A percentile compares a stretch with the other conserved stretches of the same genome.
These are phyloP conservation scores for Eupeodes luniger DNA, from an alignment of 2,888 invertebrate genomes.

Conservation along the genomic window DNA sequence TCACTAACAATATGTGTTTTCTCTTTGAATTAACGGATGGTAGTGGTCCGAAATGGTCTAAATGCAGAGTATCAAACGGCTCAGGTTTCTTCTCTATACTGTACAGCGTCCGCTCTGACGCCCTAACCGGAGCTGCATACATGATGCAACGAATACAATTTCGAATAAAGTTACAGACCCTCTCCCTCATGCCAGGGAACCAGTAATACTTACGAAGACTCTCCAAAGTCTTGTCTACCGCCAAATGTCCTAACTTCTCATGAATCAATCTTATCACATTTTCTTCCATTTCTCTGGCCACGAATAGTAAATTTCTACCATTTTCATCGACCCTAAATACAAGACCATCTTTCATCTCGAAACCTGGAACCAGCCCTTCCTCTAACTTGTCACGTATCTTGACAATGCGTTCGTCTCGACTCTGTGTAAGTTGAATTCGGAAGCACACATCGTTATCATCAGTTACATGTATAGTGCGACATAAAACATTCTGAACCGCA, in stretches of 20 bases:
- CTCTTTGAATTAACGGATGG: slow-evolving; percentile 68
- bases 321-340: slow-evolving; percentile 76
- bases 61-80: slow-evolving; percentile 83
- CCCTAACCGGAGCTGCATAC: slow-evolving; percentile 10
- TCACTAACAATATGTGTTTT: slow-evolving; percentile 26
- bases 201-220: too few relatives aligned
- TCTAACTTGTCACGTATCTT: slow-evolving; percentile 22
- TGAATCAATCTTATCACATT: too few relatives aligned
- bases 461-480: slow-evolving; percentile 64
- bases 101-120: slow-evolving; percentile 80
- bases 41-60: slow-evolving; percentile 76
- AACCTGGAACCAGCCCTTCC: slow-evolving; percentile 77
- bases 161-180: too few relatives aligned
- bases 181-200: too few relatives aligned
- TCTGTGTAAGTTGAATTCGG: slow-evolving; percentile 23
- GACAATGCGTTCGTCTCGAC: slow-evolving; percentile 13
- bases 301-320: slow-evolving; percentile 40
- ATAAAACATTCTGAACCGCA: neutral
- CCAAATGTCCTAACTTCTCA: too few relatives aligned
- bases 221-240: too few relatives aligned
- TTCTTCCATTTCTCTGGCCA: slow-evolving; percentile 49
- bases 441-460: slow-evolving; percentile 39
- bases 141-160: too few relatives aligned
- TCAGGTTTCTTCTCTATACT: slow-evolving; percentile 81
- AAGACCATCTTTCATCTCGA: slow-evolving; percentile 78